Evolutionary conservation across 2,113 vertebrate genomes (phyloP), one percentile per base, ranked within the genome.

Genomic region (Tyrannus savana): DNA sequence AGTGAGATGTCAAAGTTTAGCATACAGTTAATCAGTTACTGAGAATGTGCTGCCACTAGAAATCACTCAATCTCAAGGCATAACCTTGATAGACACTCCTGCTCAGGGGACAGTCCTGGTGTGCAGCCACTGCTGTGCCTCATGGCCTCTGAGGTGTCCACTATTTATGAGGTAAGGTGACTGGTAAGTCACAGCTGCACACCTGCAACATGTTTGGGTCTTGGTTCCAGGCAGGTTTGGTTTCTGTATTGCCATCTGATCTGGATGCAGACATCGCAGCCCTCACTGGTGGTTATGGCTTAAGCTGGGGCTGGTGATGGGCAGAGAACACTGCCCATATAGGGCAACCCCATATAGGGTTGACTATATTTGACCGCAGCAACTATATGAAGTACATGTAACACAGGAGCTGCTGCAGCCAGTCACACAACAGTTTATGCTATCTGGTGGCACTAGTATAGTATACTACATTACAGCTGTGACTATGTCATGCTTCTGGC

Each of bases 141-240:
- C 60, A 23, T 2, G 1, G 14, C 6, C 19, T 31, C 67, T 15
- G 58, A 35, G 31, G 16, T 79, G 30, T 17, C 67, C 37, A 3
- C 25, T 23, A 12, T 3, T 37, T 3, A 0, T 24, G 37, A 27
- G 21, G 2, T 12, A 24, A 63, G 37, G 37, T 9, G 30, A 12
- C 28, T 16, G 17, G 31, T 2, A 5, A 58, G 35, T 4, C 59
- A 52, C 5, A 10, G 25, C 0, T 16, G 35, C 5, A 14, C 44
- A n/a, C 22, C 52, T 52, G 46, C 12, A 14, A n/a, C 8, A 6
- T 6, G 7, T 16, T 31, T 19, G 31, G 35, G 23, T 12, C 68
- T 8, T 7, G 8, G 19, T 3, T 7, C 15, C 53, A 39, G 60
- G 21, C 44, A 66, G 15, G 27, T 37, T 46, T 9, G 44, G 52